These are phyloP conservation scores for Ceratothoa steindachneri DNA, from an alignment of 2,888 invertebrate genomes.

Conservation along the genomic window DNA sequence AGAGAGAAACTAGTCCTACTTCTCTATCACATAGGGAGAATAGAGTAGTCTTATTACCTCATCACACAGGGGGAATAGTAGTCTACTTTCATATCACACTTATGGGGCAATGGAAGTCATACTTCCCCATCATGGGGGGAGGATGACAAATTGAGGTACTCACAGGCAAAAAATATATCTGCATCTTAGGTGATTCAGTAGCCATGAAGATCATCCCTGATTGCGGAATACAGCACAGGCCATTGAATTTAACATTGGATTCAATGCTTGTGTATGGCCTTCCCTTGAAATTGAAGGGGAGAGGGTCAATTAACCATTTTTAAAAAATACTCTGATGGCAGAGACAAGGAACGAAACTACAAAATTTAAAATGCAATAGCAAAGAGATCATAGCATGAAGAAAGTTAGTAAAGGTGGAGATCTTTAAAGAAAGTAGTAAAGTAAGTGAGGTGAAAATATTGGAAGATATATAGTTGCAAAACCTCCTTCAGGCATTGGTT, in stretches of 20 bases:
- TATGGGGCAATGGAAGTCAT: too few species aligned
- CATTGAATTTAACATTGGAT: slow-evolving; percentile 71
- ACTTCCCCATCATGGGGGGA: too few species aligned
- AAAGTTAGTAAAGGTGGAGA: neutral
- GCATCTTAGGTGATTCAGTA: slow-evolving; percentile 89
- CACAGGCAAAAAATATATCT: slow-evolving; percentile 84
- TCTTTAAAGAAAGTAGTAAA: too few species aligned
- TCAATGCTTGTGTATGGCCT: slow-evolving; percentile 84
- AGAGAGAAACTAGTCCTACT: too few species aligned
- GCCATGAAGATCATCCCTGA: slow-evolving; percentile 90
- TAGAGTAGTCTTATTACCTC: too few species aligned
- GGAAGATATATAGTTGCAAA: too few species aligned
- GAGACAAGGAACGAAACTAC: neutral
- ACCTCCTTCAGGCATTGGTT: too few species aligned
- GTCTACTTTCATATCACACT: too few species aligned
- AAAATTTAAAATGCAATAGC: neutral
- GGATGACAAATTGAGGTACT: too few species aligned
- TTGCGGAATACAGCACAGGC: slow-evolving; percentile 82
- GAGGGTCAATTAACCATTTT: neutral
- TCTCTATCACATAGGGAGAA: too few species aligned
- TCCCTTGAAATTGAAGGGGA: slow-evolving; percentile 26
- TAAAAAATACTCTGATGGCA: neutral
- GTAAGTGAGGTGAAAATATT: too few species aligned
- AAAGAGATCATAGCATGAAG: neutral
- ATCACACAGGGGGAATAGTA: too few species aligned